Evolutionary conservation across 2,888 invertebrate genomes (phyloP), one percentile per base, ranked within the genome.

Genomic region (Noctua fimbriata): DNA sequence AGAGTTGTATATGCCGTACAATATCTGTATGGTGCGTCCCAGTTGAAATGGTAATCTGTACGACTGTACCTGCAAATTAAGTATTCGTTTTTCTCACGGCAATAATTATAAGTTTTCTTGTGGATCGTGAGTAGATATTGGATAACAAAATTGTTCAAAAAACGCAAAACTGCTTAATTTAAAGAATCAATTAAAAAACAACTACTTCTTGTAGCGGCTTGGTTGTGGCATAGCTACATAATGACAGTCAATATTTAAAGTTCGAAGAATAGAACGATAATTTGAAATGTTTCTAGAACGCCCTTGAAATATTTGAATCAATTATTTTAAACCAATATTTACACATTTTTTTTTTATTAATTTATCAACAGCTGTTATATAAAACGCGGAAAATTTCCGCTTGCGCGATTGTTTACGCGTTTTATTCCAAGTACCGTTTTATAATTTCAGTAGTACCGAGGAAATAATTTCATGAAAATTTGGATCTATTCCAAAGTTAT

Each of bases 401-500:
- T 47, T 14, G 3, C 47, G 47, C 47, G 14, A 41, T 10, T 41
- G 4, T 36, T 5, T 5, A 6, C 10, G 12, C 6, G 12, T 52
- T 52, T 65, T 41, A 52, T 69, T 58, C 49, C 66, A 80, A 72
- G 52, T 78, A 60, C 65, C 44, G n/a, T 58, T 44, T 69, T 44
- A 44, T 69, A 75, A 72, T 72, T 44, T 44, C 65, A 69, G 55
- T 55, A 24, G 41, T 69, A 41, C 52, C 21, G 72, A 69, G 72
- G 70, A 82, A 87, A 84, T 81, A 72, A 76, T 79, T 78, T 80
- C 44, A 80, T 83, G 81, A 85, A 82, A 79, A 65, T 52, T 87
- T 89, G 89, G 89, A 82, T 66, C 32, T 16, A 66, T 28, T 88
- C 89, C 89, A 89, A 82, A 69, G 73, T 69, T 81, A 86, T 87